Evolutionary conservation across 2,113 vertebrate genomes (phyloP).

Genomic region (Strix aluco): DNA sequence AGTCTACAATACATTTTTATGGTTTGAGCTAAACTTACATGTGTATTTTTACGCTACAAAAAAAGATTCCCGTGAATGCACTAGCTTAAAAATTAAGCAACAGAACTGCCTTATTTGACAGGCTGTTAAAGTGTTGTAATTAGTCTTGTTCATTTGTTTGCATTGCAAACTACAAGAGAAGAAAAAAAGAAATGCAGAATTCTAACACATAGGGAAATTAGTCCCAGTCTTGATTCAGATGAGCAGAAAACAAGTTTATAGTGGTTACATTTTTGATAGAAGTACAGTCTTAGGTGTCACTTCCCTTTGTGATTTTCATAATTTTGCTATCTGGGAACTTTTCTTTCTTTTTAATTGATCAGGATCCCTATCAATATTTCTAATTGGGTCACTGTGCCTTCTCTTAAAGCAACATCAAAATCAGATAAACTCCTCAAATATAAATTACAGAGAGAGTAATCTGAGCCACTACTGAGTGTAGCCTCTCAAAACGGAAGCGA

Average conservation of each 20-base stretch:
- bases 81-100: neutral
- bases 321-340: neutral
- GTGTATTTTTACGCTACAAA: conserved; percentile 5
- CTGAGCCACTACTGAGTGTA: neutral
- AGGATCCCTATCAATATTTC: neutral
- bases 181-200: neutral
- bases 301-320: neutral
- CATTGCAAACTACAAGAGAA: neutral
- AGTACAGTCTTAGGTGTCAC: neutral
- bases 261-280: neutral
- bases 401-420: neutral
- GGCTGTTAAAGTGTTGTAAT: neutral
- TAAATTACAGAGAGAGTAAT: neutral
- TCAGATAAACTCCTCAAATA: neutral
- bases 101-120: neutral
- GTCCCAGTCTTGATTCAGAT: neutral
- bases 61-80: neutral
- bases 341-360: neutral
- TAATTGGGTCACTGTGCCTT: neutral
- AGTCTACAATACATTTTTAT: conserved; percentile 33
- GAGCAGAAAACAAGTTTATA: neutral
- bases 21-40: conserved; percentile 10
- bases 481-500: neutral
- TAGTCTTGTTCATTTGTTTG: neutral
- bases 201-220: neutral